Conservation (phyloP, 2,888 invertebrate species). For the Nemurella pictetii region DNA sequence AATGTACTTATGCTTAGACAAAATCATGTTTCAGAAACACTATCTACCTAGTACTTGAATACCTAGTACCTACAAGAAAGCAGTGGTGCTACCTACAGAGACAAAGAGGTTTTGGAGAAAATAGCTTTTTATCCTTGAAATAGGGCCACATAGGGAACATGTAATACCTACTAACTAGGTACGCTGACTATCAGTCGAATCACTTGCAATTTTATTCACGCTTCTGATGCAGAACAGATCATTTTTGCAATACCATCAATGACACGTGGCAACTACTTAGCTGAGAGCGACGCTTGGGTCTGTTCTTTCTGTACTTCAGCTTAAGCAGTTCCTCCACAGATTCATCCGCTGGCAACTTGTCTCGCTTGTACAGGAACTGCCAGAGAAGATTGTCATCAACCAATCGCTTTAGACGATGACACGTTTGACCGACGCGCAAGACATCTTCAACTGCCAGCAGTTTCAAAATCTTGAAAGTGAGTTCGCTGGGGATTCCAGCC, state of each 20-base stretch:
- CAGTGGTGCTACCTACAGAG: neutral
- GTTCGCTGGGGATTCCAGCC: constrained; percentile 4
- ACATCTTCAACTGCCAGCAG: constrained; percentile 6
- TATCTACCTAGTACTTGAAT: no score
- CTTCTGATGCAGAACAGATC: no score
- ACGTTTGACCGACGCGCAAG: neutral
- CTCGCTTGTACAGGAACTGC: neutral
- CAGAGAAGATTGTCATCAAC: constrained; percentile 5
- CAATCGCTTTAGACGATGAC: neutral
- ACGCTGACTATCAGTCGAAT: neutral
- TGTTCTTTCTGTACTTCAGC: neutral
- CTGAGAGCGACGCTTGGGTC: neutral
- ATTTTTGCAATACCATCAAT: no score
- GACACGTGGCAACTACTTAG: no score
- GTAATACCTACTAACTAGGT: neutral
- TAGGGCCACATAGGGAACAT: neutral
- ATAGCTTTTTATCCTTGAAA: neutral
- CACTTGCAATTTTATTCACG: neutral
- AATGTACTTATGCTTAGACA: neutral
- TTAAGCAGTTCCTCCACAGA: neutral
- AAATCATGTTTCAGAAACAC: neutral
- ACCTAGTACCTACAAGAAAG: no score
- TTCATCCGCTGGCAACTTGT: neutral
- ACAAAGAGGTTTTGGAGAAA: neutral
- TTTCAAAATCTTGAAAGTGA: neutral